Evolutionary conservation across 2,113 vertebrate species (phyloP), one percentile per base, ranked within the genome.

Genomic region (Ictidomys tridecemlineatus): DNA sequence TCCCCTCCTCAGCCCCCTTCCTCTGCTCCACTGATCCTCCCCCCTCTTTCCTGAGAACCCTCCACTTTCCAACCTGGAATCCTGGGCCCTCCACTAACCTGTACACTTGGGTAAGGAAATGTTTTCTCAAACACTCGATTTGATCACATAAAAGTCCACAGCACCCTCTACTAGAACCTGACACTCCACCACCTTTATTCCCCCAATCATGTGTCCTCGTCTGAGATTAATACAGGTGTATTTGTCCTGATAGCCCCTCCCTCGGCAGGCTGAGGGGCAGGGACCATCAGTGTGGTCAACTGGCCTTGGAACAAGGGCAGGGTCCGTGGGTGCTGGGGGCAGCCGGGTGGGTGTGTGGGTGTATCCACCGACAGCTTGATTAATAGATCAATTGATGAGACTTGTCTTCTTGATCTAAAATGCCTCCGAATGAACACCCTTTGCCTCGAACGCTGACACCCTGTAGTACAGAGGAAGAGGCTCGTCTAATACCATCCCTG

Each of bases 331-430:
- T 45, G 16, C 83, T n/a, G n/a, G 22, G 16, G 56, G 84, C 67
- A 61, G 67, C 3, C 17, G 2, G 2, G 9, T 1, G 2, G 6
- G 28, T 4, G 22, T 10, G 18, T 34, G 8, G 11, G 73, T 24
- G 28, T 26, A 14, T 45, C 26, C 12, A 4, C 1, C 14, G 11
- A 39, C 8, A 39, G 39, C 39, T 32, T 45, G 26, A 69, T 20
- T 32, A 28, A 39, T 3, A 45, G 1, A 37, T 22, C 9, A 2
- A 5, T 4, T 63, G 39, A 48, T 70, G 37, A 69, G 70, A 22
- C 32, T 12, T 1, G 1, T 67, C 32, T 45, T 22, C 16, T 37
- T 30, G 32, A 77, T 26, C 61, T 69, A 17, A 7, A 20, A 56
- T 22, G 61, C 61, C 79, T 78, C 56, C 37, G 17, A 58, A 30